These are phyloP conservation scores for Melanostoma scalare DNA, from an alignment of 2,888 invertebrate genomes.

Conservation along the genomic window DNA sequence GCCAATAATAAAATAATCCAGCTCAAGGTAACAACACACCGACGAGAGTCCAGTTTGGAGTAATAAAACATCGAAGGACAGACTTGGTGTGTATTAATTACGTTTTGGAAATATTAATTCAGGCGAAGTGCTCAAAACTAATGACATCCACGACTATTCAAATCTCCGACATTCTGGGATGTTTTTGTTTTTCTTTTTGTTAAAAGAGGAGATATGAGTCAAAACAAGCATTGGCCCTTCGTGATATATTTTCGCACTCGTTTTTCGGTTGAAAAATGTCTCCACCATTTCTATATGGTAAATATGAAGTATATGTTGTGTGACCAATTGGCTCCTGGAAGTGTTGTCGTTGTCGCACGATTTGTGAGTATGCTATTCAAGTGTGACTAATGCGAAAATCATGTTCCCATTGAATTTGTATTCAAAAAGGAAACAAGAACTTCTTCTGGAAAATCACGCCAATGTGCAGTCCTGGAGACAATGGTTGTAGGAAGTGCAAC, in stretches of 20 bases:
- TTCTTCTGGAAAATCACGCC: constrained; percentile 1
- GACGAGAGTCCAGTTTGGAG: constrained; percentile 4
- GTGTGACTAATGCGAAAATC: constrained; percentile 71
- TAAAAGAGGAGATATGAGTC: neutral
- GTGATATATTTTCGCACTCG: too few species aligned
- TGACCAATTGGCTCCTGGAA: constrained; percentile 40
- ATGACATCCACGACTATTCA: neutral
- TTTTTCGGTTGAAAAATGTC: too few species aligned
- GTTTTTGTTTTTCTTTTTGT: too few species aligned
- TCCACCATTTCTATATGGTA: too few species aligned
- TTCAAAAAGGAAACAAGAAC: constrained; percentile 43
- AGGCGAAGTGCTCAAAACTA: constrained; percentile 3
- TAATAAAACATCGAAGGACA: constrained; percentile 44
- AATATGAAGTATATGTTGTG: neutral
- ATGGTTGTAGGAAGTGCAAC: constrained; percentile 60
- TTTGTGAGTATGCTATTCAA: constrained; percentile 49
- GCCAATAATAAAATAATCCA: constrained; percentile 14
- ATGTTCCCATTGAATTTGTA: constrained; percentile 68
- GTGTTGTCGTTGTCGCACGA: constrained; percentile 60
- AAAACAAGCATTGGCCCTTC: too few species aligned
- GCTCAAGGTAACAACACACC: constrained; percentile 4
- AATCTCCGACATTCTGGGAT: too few species aligned
- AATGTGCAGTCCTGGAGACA: constrained; percentile 31
- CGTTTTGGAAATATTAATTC: constrained; percentile 17
- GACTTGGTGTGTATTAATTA: constrained; percentile 19